Base-by-base conservation (phyloP, 2,888 invertebrate species). In the Dorcus hopei region DNA sequence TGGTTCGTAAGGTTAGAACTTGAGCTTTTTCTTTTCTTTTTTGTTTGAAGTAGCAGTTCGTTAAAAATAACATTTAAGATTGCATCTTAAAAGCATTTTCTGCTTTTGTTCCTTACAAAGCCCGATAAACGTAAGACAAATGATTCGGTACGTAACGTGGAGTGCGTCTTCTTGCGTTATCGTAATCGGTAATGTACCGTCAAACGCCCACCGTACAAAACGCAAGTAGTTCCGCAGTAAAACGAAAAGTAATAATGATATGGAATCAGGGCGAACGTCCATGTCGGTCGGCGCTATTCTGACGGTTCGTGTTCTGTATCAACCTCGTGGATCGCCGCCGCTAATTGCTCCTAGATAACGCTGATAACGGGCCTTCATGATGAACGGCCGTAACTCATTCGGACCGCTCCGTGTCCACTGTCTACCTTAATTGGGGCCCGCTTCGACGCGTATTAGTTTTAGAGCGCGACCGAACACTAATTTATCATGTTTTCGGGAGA, bases 311-410 rank as follows among this genome's bases (percentile, higher is more conserved):
- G 73, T 70, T 68, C 68, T 63, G 66, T 71, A 72, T 72, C 72
- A 60, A 62, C 66, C 64, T 67, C 72, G 70, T 72, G 71, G 70
- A 73, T 72, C 73, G 66, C 65, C 56, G 63, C 68, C 72, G 71
- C 73, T 73, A 72, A 72, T 73, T 72, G 72, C 70, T 66, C 68
- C 61, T 65, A 69, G 73, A 73, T 73, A 73, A 72, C 70, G 69
- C 65, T 68, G 73, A 73, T 73, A 72, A 72, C 64, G 54, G 47
- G 64, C 65, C 54, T 65, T 66, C 70, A 70, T 72, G 71, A 71
- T 68, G 71, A 71, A 72, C 68, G 64, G 63, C 67, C 58, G 67
- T 70, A 68, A 68, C 63, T 72, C 69, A 71, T 72, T 66, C 66
- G 61, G 64, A 42, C 14, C 23, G 14, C 45, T 16, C 9, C 26